Evolutionary conservation across 92 coral and sea anemone species (phyloP), one percentile per base, ranked within the genome.

Genomic region (Porites divaricata): DNA sequence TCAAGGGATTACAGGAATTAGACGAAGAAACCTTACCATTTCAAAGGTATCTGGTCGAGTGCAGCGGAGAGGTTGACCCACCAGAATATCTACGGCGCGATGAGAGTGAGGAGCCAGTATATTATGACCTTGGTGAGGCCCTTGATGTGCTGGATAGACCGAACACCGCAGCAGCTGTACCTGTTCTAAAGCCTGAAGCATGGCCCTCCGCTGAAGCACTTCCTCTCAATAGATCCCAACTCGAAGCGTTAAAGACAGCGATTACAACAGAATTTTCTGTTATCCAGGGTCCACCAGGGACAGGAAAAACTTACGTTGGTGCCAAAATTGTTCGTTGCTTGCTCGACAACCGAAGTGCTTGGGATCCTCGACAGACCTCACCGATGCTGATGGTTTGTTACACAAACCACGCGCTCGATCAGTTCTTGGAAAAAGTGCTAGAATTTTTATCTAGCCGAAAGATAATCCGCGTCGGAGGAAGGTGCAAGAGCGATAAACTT

Each of bases 231-330:
- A 63, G 16, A 15, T 93, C 98, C 9, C 98, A 93, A 73, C 58
- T 81, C 24, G 91, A 91, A 48, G 98, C 95, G 8, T 76, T 93
- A 16, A 87, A 78, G 89, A 90, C 93, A 5, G 98, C 98, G 15
- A 45, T 93, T 4, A 89, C 98, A 35, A 84, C 90, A 2, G 98
- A 93, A 80, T 91, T 93, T 64, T 85, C 90, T 21, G 95, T 91
- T 64, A 93, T 93, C 59, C 98, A 93, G 87, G 98, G 98, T 9
- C 98, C 95, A 20, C 96, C 96, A 52, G 96, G 94, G 16, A 93
- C 96, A 8, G 94, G 96, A 0, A 93, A 93, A 64, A 89, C 95
- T 9, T 93, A 82, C 73, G 93, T 93, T 51, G 98, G 98, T 54
- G 81, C 92, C 6, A 90, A 88, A 58, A 90, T 93, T 79, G 94